Base-by-base conservation (phyloP, 2,888 invertebrate genomes). In the Acanthosoma haemorrhoidale region DNA sequence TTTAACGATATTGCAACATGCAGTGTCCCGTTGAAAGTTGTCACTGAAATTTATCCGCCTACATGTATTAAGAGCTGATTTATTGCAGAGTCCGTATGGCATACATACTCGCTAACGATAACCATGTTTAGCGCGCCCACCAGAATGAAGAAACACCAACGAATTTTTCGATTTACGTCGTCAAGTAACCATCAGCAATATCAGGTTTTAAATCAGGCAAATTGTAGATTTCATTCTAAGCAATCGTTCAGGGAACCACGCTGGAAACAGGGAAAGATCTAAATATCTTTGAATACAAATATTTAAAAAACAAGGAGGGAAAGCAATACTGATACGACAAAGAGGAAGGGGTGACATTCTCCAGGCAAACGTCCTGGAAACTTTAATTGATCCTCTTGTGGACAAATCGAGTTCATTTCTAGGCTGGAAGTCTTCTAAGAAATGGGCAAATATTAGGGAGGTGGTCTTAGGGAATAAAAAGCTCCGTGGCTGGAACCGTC, bases 381-480 rank as follows among this genome's bases (percentile, higher is more conserved):
- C 25, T 38, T 63, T 63, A 63, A 63, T 63, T 63, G 63, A 41
- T 63, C 31, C 31, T n/a, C n/a, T n/a, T 11, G 29, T 29, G 63
- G 15, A 63, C 41, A 63, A 63, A 63, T 63, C 16, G 41, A 36
- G 41, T 63, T 63, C 18, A 63, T 63, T 63, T 63, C 29, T 63
- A 41, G n/a, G 31, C 18, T 16, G 38, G 41, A 63, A 29, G 41
- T 11, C 18, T 63, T 41, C 41, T 36, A 15, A 43, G 21, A 25
- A 51, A 51, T 51, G 51, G 25, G 9, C 5, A 25, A 51, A 15
- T 32, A 31, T 34, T 59, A 59, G 15, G 8, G 59, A 59, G 32
- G 59, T 8, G 32, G 59, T 32, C 13, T 4, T 5, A n/a, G 34
- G 9, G 32, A 59, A 32, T 59, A 31, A 36, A 36, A 21, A 11